Conservation (phyloP, 23 tunicate species). For the Trididemnum nubilum region DNA sequence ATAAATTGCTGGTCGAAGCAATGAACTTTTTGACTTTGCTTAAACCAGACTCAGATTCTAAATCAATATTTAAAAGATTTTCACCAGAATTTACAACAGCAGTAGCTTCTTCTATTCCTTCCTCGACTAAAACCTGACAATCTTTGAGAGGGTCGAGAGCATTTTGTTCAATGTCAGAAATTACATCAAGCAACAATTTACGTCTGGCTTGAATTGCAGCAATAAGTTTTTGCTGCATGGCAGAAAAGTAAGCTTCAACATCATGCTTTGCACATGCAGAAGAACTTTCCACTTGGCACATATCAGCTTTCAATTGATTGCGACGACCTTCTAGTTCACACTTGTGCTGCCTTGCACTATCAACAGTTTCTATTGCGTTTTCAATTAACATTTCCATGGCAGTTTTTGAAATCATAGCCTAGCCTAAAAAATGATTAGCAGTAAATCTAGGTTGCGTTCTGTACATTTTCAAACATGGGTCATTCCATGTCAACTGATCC, state of each 20-base stretch:
- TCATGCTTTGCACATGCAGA: slow-evolving; percentile 54
- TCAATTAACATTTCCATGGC: slow-evolving; percentile 57
- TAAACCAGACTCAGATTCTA: slow-evolving; percentile 21
- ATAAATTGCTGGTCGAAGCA: slow-evolving; percentile 43
- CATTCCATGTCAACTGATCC: too few species aligned
- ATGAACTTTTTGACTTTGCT: slow-evolving; percentile 64
- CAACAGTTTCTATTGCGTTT: slow-evolving; percentile 89
- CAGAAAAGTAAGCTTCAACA: slow-evolving; percentile 47
- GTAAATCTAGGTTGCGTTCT: too few species aligned
- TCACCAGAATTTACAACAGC: slow-evolving; percentile 73
- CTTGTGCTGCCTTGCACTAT: slow-evolving; percentile 85
- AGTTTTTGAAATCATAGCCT: too few species aligned
- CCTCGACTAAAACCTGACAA: slow-evolving; percentile 57
- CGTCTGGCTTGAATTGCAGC: slow-evolving; percentile 37
- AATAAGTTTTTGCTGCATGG: slow-evolving; percentile 45
- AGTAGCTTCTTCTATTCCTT: slow-evolving; percentile 75
- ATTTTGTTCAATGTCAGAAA: slow-evolving; percentile 47
- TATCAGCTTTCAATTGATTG: slow-evolving; percentile 53
- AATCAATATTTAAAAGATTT: slow-evolving; percentile 56
- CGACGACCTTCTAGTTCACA: slow-evolving; percentile 80
- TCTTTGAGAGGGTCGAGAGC: slow-evolving; percentile 74
- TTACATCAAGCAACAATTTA: slow-evolving; percentile 31
- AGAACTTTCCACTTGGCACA: slow-evolving; percentile 63
- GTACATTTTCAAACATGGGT: too few species aligned
- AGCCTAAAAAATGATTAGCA: too few species aligned